phyloP scores from a whole-genome alignment of 2,797 vertebrate species.

The Muscicapa comitata region DNA sequence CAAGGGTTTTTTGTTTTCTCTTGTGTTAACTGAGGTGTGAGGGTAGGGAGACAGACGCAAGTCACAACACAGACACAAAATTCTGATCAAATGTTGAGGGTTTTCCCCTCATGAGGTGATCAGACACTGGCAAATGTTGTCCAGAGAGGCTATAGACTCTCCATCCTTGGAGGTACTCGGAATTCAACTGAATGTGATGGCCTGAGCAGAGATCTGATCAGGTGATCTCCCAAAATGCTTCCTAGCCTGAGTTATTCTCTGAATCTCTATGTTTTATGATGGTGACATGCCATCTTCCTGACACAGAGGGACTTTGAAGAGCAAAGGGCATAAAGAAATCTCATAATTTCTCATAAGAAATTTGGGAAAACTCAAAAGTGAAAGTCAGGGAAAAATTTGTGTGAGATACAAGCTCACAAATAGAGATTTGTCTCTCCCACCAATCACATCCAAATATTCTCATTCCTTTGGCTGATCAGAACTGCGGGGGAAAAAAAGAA shows the following conservation, averaged over 20 bases:
- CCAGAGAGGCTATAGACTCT: not conserved
- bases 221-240: not conserved
- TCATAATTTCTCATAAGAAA: not conserved
- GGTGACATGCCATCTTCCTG: not conserved
- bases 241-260: not conserved
- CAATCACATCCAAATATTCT: not conserved
- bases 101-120: rapidly evolving
- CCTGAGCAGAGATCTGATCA: not conserved
- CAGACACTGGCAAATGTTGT: not conserved
- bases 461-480: not conserved
- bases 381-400: not conserved
- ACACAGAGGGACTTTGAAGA: not conserved
- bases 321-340: not conserved
- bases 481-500: rapidly evolving
- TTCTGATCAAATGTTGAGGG: not conserved
- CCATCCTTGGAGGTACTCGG: not conserved
- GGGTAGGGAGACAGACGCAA: not conserved
- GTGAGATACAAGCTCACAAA: not conserved
- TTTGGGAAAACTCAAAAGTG: not conserved
- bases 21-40: not conserved
- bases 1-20: not conserved
- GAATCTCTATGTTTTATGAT: not conserved
- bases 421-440: not conserved
- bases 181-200: not conserved
- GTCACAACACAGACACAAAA: not conserved